phyloP scores from a whole-genome alignment of 2,113 vertebrate genomes.

The Nasalis larvatus region DNA sequence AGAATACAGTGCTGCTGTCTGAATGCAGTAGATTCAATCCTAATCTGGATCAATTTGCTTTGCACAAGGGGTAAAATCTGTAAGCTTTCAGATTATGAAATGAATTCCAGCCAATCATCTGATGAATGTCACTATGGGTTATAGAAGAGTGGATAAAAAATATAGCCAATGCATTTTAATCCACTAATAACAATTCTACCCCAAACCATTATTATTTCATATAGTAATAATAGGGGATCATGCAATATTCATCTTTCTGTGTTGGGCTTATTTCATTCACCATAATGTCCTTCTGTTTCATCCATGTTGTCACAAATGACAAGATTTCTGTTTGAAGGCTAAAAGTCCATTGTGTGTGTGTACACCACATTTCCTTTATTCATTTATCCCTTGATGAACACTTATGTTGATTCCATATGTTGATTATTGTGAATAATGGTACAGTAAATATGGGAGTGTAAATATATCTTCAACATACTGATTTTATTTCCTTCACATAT shows the following conservation, averaged over 20 bases:
- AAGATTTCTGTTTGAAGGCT: background rate
- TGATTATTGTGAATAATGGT: background rate
- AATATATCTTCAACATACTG: background rate
- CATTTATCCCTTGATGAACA: background rate
- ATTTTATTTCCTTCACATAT: background rate
- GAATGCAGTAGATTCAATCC: background rate
- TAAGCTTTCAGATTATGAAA: slow-evolving; percentile 21
- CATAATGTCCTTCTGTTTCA: background rate
- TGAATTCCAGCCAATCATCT: background rate
- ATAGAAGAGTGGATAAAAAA: background rate
- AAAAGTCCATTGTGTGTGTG: background rate
- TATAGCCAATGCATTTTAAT: background rate
- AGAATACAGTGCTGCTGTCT: background rate
- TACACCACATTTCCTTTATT: background rate
- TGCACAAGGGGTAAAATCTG: slow-evolving; percentile 3
- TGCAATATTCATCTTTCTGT: background rate
- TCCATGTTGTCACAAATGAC: background rate
- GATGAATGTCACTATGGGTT: background rate
- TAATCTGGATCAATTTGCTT: slow-evolving; percentile 1
- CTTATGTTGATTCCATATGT: background rate
- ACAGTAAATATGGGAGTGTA: background rate
- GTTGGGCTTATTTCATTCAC: background rate
- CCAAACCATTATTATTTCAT: background rate
- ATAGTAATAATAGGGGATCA: background rate
- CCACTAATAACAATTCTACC: background rate